A percentile compares a stretch with the other conserved stretches of the same genome.
These are phyloP conservation scores for Phenganax marumi DNA, from an alignment of 92 coral and sea anemone genomes.

Conservation along the genomic window DNA sequence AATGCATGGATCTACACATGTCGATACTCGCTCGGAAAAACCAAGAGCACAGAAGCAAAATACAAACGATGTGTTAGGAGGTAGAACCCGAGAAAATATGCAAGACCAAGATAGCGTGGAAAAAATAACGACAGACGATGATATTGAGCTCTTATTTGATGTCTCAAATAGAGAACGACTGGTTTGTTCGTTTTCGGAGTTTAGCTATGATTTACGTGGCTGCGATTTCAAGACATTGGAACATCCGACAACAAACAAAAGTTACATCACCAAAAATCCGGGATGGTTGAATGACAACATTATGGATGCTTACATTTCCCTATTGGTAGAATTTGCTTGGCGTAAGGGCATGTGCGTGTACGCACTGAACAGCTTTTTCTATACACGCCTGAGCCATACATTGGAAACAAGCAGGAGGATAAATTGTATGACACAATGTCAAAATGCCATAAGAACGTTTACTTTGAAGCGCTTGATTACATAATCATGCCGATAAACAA, in stretches of 20 bases:
- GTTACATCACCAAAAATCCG: background rate
- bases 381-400: background rate
- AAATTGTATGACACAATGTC: background rate
- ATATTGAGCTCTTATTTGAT: conserved; percentile 23
- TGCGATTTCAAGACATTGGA: conserved; percentile 42
- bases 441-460: background rate
- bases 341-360: background rate
- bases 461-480: background rate
- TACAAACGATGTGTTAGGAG: background rate
- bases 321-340: background rate
- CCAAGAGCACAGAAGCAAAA: background rate
- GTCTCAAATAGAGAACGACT: too few relatives aligned
- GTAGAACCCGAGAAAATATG: background rate
- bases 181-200: too few relatives aligned
- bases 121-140: background rate
- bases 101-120: background rate
- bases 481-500: background rate
- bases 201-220: too few relatives aligned
- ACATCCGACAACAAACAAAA: conserved; percentile 34
- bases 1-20: background rate
- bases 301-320: background rate
- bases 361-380: background rate
- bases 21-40: background rate
- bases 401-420: background rate
- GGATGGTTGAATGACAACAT: conserved; percentile 21